phyloP scores from a whole-genome alignment of 2,888 invertebrate species.

The Chrysodeixis includens region DNA sequence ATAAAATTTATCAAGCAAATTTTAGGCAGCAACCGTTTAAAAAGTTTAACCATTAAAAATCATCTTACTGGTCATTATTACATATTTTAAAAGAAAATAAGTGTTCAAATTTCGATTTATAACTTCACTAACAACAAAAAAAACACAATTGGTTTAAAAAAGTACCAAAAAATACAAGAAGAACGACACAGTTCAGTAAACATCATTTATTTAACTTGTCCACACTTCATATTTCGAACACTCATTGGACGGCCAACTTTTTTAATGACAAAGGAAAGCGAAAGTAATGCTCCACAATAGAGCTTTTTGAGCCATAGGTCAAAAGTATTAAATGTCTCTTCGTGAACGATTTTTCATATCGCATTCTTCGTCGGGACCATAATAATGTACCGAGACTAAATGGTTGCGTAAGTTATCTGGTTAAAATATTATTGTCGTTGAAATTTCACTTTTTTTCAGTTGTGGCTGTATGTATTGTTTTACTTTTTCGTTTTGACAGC shows the following conservation, averaged over 20 bases:
- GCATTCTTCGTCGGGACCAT: conserved; percentile 58
- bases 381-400: conserved; percentile 61
- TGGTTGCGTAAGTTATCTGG: conserved; percentile 56
- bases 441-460: conserved; percentile 39
- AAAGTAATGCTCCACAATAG: conserved; percentile 71
- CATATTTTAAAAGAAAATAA: too few relatives aligned
- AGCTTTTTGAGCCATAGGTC: conserved; percentile 67
- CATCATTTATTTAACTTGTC: conserved; percentile 29
- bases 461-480: conserved; percentile 13
- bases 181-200: conserved; percentile 8
- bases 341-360: conserved; percentile 70
- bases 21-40: too few relatives aligned
- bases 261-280: conserved; percentile 71
- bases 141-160: conserved; percentile 10
- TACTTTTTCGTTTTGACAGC: conserved; percentile 24
- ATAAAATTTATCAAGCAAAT: background rate
- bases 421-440: conserved; percentile 43
- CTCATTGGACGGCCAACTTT: conserved; percentile 51
- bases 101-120: background rate
- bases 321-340: conserved; percentile 64
- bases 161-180: conserved; percentile 5
- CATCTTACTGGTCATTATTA: too few relatives aligned
- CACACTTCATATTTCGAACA: conserved; percentile 44
- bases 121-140: background rate
- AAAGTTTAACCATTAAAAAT: too few relatives aligned